phyloP scores from a whole-genome alignment of 1,140 invertebrate species.

The Pentalonia nigronervosa region DNA sequence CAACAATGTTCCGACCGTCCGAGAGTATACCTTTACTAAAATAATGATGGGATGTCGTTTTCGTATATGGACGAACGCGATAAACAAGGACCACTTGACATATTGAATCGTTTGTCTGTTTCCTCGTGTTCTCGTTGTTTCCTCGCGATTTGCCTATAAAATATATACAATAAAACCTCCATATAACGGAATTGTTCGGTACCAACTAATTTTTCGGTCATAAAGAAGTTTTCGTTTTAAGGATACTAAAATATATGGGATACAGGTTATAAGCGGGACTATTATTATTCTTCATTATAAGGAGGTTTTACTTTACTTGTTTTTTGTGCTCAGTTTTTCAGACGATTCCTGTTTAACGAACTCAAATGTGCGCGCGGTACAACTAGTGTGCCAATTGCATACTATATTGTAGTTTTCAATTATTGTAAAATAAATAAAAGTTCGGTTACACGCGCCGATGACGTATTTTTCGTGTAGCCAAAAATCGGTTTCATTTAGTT shows the following conservation, averaged over 20 bases:
- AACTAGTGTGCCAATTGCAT: background rate
- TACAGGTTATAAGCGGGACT: no score
- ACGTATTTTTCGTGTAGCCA: background rate
- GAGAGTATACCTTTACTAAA: no score
- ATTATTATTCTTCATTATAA: no score
- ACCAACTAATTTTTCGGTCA: no score
- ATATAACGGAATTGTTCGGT: no score
- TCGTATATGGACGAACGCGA: no score
- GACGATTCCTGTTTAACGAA: background rate
- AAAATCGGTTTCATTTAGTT: background rate
- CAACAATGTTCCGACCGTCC: background rate
- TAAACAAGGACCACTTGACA: no score
- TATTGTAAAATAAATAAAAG: constrained; percentile 14
- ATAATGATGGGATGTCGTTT: background rate
- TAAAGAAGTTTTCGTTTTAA: no score
- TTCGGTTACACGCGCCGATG: background rate
- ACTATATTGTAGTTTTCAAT: background rate
- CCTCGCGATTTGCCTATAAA: background rate
- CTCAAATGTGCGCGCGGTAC: background rate
- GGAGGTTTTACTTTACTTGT: no score
- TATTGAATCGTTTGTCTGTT: background rate
- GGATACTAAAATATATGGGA: no score
- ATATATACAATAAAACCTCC: no score
- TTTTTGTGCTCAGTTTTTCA: background rate
- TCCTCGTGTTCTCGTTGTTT: background rate